Evolutionary conservation across 2,113 vertebrate genomes (phyloP).

Genomic region (Eonycteris spelaea): DNA sequence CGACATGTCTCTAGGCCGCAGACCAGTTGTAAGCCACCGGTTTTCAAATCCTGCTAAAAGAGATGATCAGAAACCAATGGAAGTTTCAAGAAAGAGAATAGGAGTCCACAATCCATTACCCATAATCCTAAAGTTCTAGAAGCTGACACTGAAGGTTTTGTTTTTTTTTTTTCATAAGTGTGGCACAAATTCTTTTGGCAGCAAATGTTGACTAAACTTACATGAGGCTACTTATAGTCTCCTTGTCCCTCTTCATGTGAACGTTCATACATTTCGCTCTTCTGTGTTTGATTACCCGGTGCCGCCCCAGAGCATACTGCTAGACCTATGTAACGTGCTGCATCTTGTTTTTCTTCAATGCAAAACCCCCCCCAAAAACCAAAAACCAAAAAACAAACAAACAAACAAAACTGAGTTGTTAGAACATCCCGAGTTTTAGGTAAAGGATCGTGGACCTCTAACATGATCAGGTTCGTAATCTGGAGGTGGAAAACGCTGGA

Average conservation of each 20-base stretch:
- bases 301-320: not conserved
- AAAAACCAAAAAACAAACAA: no score
- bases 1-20: not conserved
- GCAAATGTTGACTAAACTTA: not conserved
- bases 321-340: not conserved
- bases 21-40: not conserved
- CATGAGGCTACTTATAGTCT: not conserved
- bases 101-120: not conserved
- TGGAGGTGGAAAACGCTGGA: not conserved
- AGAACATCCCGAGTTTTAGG: not conserved
- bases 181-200: not conserved
- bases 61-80: not conserved
- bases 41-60: conserved; percentile 15
- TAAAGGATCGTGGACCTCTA: not conserved
- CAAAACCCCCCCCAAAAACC: no score
- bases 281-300: not conserved
- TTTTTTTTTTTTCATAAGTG: not conserved
- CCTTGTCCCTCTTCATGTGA: not conserved
- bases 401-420: no score
- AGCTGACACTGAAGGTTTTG: not conserved
- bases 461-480: not conserved
- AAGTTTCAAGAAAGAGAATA: not conserved
- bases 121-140: not conserved
- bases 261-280: not conserved
- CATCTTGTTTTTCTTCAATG: not conserved